Conservation (phyloP, 1,140 invertebrate genomes). For the Ridgeia piscesae region DNA sequence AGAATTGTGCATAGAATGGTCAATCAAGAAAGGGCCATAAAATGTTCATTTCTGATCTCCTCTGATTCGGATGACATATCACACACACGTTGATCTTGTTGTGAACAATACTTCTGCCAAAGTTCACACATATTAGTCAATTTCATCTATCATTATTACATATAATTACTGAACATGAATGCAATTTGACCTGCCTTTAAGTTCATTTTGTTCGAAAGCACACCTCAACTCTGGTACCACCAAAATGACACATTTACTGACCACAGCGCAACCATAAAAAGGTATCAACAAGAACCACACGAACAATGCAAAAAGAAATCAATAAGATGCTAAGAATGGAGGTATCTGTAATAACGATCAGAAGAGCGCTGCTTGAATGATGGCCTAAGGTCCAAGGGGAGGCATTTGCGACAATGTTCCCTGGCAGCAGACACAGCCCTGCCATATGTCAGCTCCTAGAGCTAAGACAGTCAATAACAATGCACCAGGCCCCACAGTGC, state of each 20-base stretch:
- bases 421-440: background rate
- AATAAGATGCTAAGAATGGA: background rate
- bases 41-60: no score
- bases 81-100: no score
- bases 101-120: no score
- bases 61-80: no score
- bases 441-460: background rate
- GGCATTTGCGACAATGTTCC: background rate
- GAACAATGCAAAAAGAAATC: background rate
- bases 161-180: no score
- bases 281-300: background rate
- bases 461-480: background rate
- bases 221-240: no score
- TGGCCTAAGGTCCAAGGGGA: background rate
- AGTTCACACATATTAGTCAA: no score
- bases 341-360: background rate
- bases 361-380: background rate
- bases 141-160: no score
- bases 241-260: background rate
- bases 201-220: no score
- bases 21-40: no score
- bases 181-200: no score
- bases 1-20: no score
- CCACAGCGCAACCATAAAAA: background rate
- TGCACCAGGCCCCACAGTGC: background rate